Evolutionary conservation across 2,113 vertebrate species (phyloP), one percentile per base, ranked within the genome.

Genomic region (Istiophorus platypterus): DNA sequence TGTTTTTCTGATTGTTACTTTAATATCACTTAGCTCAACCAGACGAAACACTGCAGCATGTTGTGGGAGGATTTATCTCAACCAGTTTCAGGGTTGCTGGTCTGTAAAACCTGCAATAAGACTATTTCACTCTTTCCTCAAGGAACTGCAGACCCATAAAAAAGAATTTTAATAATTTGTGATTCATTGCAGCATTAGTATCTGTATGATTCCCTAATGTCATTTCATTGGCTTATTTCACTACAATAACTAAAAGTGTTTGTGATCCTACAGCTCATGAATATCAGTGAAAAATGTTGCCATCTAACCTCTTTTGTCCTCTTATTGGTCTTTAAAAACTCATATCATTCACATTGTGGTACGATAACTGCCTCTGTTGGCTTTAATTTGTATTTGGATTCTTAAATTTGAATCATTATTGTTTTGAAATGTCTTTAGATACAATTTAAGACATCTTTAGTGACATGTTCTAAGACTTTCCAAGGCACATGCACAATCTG

Each of bases 101-200:
- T 71, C 76, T 82, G 76, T 78, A 89, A 89, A 89, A 89, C 70
- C 86, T 88, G 89, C 64, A 88, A 81, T 74, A 70, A 77, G 49
- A 84, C 56, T 66, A 63, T 62, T 58, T 89, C 66, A 61, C n/a
- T 79, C 58, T 80, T 29, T 81, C 89, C 80, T 89, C 31, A 20
- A 82, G 85, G 67, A 76, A 66, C 39, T 26, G 42, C 72, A 85
- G 71, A 88, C 45, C 54, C 58, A 89, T 63, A 79, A 66, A 71
- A 66, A 71, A 26, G 51, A 68, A 85, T 82, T 84, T 77, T 51
- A 89, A 82, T 86, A 81, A 74, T 69, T 72, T 74, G 70, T 67
- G 27, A 74, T 80, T 63, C 56, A 62, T 66, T 68, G n/a, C 64
- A 54, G 75, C 76, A 80, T 72, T 49, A 56, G 63, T 66, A 59